Percentiles rank a stretch among this genome's conserved stretches.
Evolutionary conservation across 2,888 invertebrate genomes (phyloP).

Genomic region (Microplitis manilae): DNA sequence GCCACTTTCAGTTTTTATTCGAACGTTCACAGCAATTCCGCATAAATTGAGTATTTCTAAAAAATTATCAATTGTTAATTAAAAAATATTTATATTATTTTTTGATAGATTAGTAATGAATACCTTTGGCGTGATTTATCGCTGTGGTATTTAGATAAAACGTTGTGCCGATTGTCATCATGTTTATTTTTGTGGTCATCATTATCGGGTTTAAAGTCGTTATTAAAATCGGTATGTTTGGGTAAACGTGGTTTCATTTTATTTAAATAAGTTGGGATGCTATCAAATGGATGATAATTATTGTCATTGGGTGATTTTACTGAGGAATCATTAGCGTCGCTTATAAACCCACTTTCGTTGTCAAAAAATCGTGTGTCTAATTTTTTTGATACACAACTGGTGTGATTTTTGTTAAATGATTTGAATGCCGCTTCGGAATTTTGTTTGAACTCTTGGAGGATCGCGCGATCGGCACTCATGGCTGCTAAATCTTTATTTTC

Average conservation of each 20-base stretch:
- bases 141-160: slow-evolving; percentile 9
- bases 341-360: background rate
- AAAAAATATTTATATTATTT: no score
- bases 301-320: background rate
- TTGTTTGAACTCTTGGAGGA: background rate
- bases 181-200: background rate
- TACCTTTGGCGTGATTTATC: slow-evolving; percentile 24
- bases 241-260: background rate
- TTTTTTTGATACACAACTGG: background rate
- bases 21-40: slow-evolving; percentile 1
- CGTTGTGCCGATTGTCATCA: slow-evolving; percentile 7
- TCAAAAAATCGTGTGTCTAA: background rate
- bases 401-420: background rate
- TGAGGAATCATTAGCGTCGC: background rate
- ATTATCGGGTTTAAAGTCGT: background rate
- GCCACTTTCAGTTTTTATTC: slow-evolving; percentile 1
- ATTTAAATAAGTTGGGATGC: background rate
- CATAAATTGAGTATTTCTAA: slow-evolving; percentile 12
- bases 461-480: background rate
- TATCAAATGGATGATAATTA: background rate
- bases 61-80: background rate
- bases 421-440: background rate
- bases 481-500: background rate
- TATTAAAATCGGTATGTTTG: background rate
- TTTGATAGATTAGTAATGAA: background rate